Evolutionary conservation across 2,113 vertebrate species (phyloP).

Genomic region (Galeopterus variegatus): DNA sequence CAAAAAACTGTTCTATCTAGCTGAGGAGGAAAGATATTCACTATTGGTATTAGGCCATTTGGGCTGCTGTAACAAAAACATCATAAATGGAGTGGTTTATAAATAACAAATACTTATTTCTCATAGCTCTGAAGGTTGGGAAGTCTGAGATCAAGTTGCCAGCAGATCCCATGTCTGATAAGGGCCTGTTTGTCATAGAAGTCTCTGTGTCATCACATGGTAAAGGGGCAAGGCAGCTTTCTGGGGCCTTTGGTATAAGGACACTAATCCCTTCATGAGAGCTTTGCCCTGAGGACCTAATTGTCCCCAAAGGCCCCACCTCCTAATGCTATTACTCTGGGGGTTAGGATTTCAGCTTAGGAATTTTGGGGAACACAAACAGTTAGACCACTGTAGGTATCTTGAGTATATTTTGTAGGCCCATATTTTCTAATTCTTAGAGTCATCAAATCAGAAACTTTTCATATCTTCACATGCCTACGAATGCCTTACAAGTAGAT

Average conservation of each 20-base stretch:
- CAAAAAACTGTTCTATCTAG: not conserved
- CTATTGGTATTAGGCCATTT: not conserved
- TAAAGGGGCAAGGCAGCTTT: not conserved
- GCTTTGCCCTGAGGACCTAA: not conserved
- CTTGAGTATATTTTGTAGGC: not conserved
- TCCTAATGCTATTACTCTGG: not conserved
- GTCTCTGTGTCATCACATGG: not conserved
- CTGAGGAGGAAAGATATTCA: not conserved
- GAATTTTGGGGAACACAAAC: not conserved
- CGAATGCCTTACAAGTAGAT: not conserved
- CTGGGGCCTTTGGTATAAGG: not conserved
- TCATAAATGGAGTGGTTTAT: not conserved
- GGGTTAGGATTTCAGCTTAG: not conserved
- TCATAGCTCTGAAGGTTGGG: not conserved
- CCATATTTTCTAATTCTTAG: constrained; percentile 49
- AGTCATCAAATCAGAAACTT: constrained; percentile 45
- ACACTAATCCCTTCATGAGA: not conserved
- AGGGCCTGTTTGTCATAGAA: not conserved
- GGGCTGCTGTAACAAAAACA: not conserved
- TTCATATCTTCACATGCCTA: not conserved
- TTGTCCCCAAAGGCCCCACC: not conserved
- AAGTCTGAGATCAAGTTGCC: not conserved
- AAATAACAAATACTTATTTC: no score
- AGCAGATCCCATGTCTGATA: not conserved
- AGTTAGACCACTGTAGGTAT: not conserved